Percentiles rank a stretch among this genome's conserved stretches.
Conservation (phyloP, 2,797 vertebrate genomes). For the Pantherophis alleghaniensis region DNA sequence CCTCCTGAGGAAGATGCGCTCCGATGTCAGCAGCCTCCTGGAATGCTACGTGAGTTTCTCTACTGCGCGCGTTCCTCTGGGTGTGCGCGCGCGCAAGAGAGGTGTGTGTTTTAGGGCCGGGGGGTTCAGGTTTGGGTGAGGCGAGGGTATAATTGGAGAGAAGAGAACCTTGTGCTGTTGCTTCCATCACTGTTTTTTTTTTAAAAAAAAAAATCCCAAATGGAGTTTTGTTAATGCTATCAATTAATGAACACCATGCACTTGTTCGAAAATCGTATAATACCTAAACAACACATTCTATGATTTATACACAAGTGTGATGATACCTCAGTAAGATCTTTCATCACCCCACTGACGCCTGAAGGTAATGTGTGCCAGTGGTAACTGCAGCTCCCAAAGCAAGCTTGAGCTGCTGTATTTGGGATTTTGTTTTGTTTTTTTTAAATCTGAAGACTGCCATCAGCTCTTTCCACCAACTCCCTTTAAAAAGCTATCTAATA, state of each 20-base stretch:
- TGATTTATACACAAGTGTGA: neutral
- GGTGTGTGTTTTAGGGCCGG: neutral
- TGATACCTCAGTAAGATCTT: neutral
- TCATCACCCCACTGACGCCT: neutral
- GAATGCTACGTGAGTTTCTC: conserved; percentile 70
- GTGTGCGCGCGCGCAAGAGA: neutral
- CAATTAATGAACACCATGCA: neutral
- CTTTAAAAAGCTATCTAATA: neutral
- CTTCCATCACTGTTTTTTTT: neutral
- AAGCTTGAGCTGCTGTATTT: neutral
- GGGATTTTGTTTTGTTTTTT: too few relatives aligned
- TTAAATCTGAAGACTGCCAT: neutral
- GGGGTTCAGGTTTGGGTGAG: neutral
- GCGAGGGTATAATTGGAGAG: neutral
- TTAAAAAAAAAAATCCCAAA: neutral
- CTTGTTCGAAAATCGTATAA: neutral
- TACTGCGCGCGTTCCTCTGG: neutral
- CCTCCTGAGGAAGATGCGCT: conserved; percentile 73
- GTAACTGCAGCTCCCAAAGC: neutral
- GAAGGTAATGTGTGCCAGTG: neutral
- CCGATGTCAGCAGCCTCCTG: conserved; percentile 63
- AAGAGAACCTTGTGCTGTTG: neutral
- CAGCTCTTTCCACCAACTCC: neutral
- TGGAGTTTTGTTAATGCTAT: neutral
- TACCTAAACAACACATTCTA: neutral